A percentile compares a stretch with the other conserved stretches of the same genome.
These are phyloP conservation scores for Perognathus longimembris DNA, from an alignment of 2,113 vertebrate species.

Conservation along the genomic window DNA sequence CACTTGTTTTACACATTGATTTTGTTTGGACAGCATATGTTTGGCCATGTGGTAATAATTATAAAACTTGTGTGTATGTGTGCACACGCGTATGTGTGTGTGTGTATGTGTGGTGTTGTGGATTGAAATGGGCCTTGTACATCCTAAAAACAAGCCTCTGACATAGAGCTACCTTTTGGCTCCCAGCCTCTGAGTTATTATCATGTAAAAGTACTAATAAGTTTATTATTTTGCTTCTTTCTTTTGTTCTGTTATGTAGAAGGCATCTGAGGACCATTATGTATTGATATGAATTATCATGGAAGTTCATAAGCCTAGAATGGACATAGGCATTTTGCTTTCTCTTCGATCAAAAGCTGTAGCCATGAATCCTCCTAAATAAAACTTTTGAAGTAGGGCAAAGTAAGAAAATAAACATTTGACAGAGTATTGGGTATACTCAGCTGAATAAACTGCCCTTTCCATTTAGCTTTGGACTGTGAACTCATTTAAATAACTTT, in stretches of 20 bases:
- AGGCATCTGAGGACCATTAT: not conserved
- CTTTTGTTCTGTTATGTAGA: not conserved
- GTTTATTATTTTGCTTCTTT: not conserved
- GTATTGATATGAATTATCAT: not conserved
- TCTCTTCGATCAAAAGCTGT: conserved; percentile 33
- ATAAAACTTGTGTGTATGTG: not conserved
- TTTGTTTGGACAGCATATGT: not conserved
- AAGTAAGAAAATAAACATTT: conserved; percentile 60
- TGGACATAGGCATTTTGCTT: conserved; percentile 31
- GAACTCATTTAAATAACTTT: conserved; percentile 39
- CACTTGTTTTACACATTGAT: not conserved
- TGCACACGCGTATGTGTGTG: too few species aligned
- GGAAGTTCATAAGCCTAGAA: conserved; percentile 11
- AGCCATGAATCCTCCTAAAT: conserved; percentile 49
- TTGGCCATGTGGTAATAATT: not conserved
- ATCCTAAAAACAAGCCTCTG: not conserved
- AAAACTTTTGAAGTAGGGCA: conserved; percentile 40
- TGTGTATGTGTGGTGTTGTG: not conserved
- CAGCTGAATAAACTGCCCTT: conserved; percentile 27
- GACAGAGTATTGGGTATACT: not conserved
- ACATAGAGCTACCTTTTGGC: too few species aligned
- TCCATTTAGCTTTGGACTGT: conserved; percentile 31
- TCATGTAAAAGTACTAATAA: not conserved
- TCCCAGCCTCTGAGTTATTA: not conserved
- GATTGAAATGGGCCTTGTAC: not conserved